Percentiles rank a stretch among this genome's conserved stretches.
phyloP scores from a whole-genome alignment of 1,140 invertebrate genomes.

The Anoplophora glabripennis region DNA sequence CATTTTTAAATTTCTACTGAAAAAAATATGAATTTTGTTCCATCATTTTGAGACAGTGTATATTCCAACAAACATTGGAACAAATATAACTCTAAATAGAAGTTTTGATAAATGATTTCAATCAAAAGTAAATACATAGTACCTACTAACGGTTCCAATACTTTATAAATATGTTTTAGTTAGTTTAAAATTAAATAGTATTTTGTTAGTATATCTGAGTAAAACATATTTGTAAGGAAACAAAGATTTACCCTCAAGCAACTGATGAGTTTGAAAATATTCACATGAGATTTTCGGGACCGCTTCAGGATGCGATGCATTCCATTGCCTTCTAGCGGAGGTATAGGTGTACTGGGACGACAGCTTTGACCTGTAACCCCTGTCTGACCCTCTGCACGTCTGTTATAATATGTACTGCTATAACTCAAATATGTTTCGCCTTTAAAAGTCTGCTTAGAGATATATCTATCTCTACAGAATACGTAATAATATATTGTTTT shows the following conservation, averaged over 20 bases:
- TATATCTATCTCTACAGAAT: too few relatives aligned
- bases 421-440: conserved; percentile 2
- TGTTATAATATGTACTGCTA: conserved; percentile 12
- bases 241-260: neutral
- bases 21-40: too few relatives aligned
- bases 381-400: conserved; percentile 12
- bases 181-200: neutral
- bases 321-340: conserved; percentile 4
- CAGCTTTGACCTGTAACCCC: conserved; percentile 15
- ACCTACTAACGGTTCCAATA: too few relatives aligned
- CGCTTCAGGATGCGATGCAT: conserved; percentile 9
- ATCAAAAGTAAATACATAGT: too few relatives aligned
- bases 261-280: conserved; percentile 4
- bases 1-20: too few relatives aligned
- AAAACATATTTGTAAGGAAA: neutral
- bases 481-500: too few relatives aligned
- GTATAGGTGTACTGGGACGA: conserved; percentile 11
- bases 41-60: too few relatives aligned
- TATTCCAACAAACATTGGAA: too few relatives aligned
- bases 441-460: too few relatives aligned
- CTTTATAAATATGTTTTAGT: too few relatives aligned
- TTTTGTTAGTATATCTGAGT: neutral
- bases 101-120: too few relatives aligned
- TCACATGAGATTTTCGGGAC: conserved; percentile 19
- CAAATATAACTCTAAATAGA: too few relatives aligned